phyloP scores from a whole-genome alignment of 2,113 vertebrate species.

The Papio anubis region DNA sequence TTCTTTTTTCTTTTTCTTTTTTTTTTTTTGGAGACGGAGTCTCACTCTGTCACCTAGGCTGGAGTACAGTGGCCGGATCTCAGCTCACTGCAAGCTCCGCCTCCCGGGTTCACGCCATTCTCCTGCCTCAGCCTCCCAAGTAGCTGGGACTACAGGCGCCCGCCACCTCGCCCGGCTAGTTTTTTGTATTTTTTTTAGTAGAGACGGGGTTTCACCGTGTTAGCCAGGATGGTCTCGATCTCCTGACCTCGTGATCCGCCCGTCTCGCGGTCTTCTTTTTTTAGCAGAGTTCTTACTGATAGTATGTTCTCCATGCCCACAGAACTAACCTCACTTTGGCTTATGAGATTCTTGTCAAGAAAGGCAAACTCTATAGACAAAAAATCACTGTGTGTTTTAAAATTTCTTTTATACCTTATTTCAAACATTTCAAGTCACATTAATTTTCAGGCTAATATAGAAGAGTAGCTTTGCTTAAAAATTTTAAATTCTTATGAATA shows the following conservation, averaged over 20 bases:
- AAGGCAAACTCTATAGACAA: background rate
- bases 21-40: too few relatives aligned
- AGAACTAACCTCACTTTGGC: background rate
- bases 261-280: background rate
- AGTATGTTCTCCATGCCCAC: background rate
- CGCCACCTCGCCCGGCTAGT: too few relatives aligned
- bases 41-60: too few relatives aligned
- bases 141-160: too few relatives aligned
- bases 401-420: background rate
- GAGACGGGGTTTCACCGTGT: too few relatives aligned
- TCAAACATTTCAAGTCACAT: background rate
- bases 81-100: too few relatives aligned
- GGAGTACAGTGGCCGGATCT: too few relatives aligned
- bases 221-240: too few relatives aligned
- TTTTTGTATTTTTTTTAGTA: too few relatives aligned
- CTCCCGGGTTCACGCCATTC: too few relatives aligned
- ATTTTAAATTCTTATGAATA: background rate
- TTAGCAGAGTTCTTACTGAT: background rate
- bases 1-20: background rate
- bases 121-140: too few relatives aligned
- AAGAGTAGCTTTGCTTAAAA: background rate
- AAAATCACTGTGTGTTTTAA: background rate
- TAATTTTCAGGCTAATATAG: background rate
- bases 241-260: too few relatives aligned
- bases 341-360: background rate